Evolutionary conservation across 2,113 vertebrate species (phyloP), one percentile per base, ranked within the genome.

Genomic region (Melanerpes aurifrons): DNA sequence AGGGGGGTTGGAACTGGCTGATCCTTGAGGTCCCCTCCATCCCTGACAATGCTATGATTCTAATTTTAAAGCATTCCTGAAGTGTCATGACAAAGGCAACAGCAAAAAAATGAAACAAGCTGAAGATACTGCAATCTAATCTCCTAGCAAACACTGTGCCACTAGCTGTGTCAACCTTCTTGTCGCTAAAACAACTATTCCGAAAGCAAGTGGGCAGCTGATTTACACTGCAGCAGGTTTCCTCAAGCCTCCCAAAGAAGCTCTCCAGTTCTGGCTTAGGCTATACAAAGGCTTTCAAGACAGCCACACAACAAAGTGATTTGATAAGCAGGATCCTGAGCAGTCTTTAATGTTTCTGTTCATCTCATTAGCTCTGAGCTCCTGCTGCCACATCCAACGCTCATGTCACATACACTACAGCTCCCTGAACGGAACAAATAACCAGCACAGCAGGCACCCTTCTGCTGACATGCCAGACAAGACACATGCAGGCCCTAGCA

Each of bases 81-180:
- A 74, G 64, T 53, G 8, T 71, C 70, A 80, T 10, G 28, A 82
- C 85, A 85, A 83, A 90, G n/a, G 35, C 48, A 79, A 64, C 20
- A 73, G 74, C 68, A 89, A 86, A 95, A 95, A 95, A n/a, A 12
- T 8, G 89, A 85, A 95, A 86, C 11, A 32, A 86, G 75, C 91
- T 91, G 78, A 96, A 93, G 82, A 80, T 81, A 95, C 0, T 80
- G 13, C 54, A 83, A 78, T 80, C 74, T 77, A 80, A 90, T 91
- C 95, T 96, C 89, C 92, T 90, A 84, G 63, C 93, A 96, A 97
- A 96, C 93, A 89, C 95, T 19, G 58, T 43, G 63, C 54, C 82
- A 77, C 80, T 53, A 96, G 81, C 76, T 96, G 78, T 96, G 86
- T 72, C 87, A 92, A 92, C 92, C 92, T 78, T 91, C 69, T 91